Conservation (phyloP, 2,888 invertebrate genomes). For the Rhagophthalmus giganteus region DNA sequence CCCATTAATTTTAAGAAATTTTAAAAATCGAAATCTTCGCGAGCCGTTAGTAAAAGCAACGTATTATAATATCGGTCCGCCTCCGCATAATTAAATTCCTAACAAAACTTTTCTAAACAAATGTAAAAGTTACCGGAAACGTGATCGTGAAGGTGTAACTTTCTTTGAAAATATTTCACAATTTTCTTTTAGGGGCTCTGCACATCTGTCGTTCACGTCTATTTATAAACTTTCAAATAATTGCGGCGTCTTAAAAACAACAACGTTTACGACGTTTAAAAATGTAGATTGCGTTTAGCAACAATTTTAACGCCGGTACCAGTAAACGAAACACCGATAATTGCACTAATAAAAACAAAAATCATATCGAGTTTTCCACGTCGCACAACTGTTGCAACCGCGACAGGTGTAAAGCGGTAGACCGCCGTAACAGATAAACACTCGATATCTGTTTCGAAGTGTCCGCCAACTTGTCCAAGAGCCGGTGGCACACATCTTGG, state of each 20-base stretch:
- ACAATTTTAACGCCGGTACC: background rate
- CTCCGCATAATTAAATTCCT: too few species aligned
- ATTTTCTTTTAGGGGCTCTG: background rate
- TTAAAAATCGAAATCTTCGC: too few species aligned
- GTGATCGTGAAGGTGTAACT: background rate
- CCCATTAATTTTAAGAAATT: background rate
- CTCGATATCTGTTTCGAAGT: conserved; percentile 33
- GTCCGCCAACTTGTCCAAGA: conserved; percentile 36
- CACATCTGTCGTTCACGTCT: background rate
- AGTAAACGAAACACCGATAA: conserved; percentile 1
- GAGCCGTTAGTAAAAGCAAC: too few species aligned
- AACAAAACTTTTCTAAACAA: too few species aligned
- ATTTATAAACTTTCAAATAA: too few species aligned
- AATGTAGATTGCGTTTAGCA: too few species aligned
- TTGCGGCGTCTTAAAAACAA: too few species aligned
- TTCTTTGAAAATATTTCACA: background rate
- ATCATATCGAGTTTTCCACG: background rate
- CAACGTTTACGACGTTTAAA: too few species aligned
- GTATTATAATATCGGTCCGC: too few species aligned
- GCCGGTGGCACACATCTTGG: conserved; percentile 43
- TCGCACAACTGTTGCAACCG: conserved; percentile 1
- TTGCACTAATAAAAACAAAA: background rate
- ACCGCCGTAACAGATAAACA: conserved; percentile 35
- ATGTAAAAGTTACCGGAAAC: background rate
- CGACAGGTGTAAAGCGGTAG: conserved; percentile 19